Base-by-base conservation (phyloP, 2,797 vertebrate genomes). In the Anguilla pacifica region DNA sequence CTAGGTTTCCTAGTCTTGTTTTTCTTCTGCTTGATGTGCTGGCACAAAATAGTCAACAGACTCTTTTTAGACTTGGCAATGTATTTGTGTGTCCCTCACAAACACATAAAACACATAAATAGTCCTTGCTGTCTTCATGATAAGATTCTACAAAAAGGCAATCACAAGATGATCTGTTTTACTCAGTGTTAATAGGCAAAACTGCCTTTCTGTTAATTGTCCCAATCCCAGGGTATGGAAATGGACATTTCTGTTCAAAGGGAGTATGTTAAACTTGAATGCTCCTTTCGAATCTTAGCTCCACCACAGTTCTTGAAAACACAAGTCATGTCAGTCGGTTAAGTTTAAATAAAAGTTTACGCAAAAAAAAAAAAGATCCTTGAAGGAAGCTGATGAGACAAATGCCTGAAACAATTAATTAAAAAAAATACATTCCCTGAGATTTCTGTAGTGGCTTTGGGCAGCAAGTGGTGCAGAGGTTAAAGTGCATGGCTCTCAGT, bases 111-210 rank as follows among this genome's bases (percentile, higher is more conserved):
- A 39, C 51, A n/a, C n/a, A 19, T 46, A 10, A 25, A 25, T 46
- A n/a, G 25, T 51, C 22, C 25, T 79, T 51, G 46, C 10, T 84
- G 43, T 10, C n/a, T 51, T 72, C 28, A 28, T 67, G 81, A 55
- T 87, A 57, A 72, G 49, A 39, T 22, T 87, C 67, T 84, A 83
- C 39, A 61, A 72, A 87, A 55, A 84, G 46, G 5, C 51, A 43
- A 46, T 85, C 83, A 85, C 31, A 72, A 17, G 22, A 17, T 11
- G 31, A 84, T 5, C 28, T 25, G 43, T 11, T 53, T 83, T 87
- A 25, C 59, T 51, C 46, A 22, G 43, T 51, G 83, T 57, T 84
- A 49, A 74, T 53, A 57, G 49, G 67, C 57, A 67, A 87, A 53
- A 51, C 70, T 72, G 31, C 25, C 35, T 49, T 84, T 28, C 67